Evolutionary conservation across 2,113 vertebrate species (phyloP).

Genomic region (Tetrax tetrax): DNA sequence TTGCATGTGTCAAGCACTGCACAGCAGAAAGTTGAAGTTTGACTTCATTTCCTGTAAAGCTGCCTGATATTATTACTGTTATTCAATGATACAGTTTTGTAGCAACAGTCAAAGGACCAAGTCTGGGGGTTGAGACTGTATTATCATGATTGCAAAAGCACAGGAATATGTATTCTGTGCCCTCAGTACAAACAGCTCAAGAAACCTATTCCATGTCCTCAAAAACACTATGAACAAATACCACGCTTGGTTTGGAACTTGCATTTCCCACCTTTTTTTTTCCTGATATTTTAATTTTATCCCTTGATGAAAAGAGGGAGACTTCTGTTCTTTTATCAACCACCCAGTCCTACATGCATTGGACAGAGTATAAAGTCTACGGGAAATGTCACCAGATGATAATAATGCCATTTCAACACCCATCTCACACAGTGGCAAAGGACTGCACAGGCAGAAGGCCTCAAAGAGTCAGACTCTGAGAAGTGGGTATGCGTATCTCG

Average conservation of each 20-base stretch:
- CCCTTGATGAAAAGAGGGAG: not conserved
- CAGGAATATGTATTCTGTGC: not conserved
- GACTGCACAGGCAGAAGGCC: not conserved
- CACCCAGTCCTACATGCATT: not conserved
- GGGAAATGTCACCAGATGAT: not conserved
- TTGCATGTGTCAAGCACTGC: not conserved
- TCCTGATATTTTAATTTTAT: not conserved
- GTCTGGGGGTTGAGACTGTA: not conserved
- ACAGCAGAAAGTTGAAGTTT: not conserved
- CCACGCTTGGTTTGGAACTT: not conserved
- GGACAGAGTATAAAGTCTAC: not conserved
- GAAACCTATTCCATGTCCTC: not conserved
- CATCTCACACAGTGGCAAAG: not conserved
- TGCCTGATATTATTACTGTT: not conserved
- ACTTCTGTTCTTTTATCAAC: not conserved
- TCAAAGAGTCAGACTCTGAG: not conserved
- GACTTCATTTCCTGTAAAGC: not conserved
- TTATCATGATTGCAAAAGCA: not conserved
- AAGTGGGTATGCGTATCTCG: not conserved
- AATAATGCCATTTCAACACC: not conserved
- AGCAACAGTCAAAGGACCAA: not conserved
- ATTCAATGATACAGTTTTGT: not conserved
- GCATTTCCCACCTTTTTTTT: not conserved
- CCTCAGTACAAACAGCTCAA: not conserved
- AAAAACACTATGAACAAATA: not conserved